Conservation (phyloP, 2,113 vertebrate genomes). For the Sminthopsis crassicaudata region DNA sequence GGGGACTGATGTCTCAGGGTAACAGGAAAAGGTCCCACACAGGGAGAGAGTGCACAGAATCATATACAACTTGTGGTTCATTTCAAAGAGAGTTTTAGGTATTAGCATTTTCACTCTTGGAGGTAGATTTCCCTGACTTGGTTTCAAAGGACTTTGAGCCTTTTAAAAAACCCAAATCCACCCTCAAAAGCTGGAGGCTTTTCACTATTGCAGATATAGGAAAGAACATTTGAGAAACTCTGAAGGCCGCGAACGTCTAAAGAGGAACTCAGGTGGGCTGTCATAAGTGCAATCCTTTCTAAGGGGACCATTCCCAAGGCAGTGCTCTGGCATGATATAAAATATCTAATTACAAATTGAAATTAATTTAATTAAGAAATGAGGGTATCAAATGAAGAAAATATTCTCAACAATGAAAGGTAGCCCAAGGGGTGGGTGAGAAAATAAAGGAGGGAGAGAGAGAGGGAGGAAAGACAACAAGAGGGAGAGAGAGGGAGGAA, state of each 20-base stretch:
- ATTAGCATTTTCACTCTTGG: background rate
- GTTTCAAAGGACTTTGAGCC: background rate
- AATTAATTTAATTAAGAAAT: background rate
- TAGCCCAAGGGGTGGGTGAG: no score
- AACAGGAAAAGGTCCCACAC: background rate
- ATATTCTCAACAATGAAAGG: background rate
- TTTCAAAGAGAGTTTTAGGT: background rate
- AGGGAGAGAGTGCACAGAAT: background rate
- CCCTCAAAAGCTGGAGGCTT: background rate
- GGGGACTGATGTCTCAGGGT: background rate
- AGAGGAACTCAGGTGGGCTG: background rate
- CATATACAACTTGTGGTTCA: background rate
- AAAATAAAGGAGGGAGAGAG: no score
- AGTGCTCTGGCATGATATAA: background rate
- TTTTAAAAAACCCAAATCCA: background rate
- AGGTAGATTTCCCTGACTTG: background rate
- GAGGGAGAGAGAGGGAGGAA: no score
- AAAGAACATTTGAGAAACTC: background rate
- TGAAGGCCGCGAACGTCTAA: background rate
- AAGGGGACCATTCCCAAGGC: background rate
- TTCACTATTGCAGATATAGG: background rate
- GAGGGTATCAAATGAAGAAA: background rate
- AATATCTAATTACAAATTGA: background rate
- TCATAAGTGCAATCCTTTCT: background rate
- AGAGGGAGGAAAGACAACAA: background rate